Conservation (phyloP, 2,113 vertebrate species). For the Ictalurus furcatus region DNA sequence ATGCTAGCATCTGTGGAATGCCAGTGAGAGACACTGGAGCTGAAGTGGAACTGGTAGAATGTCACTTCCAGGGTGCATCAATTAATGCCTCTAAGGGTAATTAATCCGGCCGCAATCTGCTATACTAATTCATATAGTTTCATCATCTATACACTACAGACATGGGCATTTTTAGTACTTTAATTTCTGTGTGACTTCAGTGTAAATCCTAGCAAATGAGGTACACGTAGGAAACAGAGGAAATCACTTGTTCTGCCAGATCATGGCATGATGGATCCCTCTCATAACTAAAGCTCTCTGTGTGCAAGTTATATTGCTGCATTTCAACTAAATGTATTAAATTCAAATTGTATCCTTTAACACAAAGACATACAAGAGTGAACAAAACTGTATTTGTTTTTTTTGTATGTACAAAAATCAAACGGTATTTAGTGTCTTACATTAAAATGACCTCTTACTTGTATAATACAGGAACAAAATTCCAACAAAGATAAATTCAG, state of each 20-base stretch:
- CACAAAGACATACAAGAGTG: neutral
- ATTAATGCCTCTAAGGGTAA: conserved; percentile 58
- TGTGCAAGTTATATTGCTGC: neutral
- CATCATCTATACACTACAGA: conserved; percentile 28
- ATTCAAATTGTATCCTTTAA: neutral
- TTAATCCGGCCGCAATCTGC: conserved; percentile 55
- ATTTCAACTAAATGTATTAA: neutral
- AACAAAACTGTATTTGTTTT: neutral
- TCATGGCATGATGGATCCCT: neutral
- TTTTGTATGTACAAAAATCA: neutral
- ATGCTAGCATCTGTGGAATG: neutral
- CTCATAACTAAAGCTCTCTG: neutral
- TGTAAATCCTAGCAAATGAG: neutral
- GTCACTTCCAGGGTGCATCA: conserved; percentile 40
- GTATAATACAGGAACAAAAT: neutral
- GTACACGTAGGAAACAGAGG: neutral
- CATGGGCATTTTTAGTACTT: conserved; percentile 18
- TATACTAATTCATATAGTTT: conserved; percentile 54
- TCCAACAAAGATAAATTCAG: neutral
- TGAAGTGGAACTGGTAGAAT: conserved; percentile 49
- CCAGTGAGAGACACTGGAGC: neutral
- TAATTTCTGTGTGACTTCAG: neutral
- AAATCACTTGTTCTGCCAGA: neutral
- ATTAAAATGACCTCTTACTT: neutral
- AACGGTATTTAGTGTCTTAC: neutral